Conservation (phyloP, 2,888 invertebrate genomes). For the Torymus texanus region DNA sequence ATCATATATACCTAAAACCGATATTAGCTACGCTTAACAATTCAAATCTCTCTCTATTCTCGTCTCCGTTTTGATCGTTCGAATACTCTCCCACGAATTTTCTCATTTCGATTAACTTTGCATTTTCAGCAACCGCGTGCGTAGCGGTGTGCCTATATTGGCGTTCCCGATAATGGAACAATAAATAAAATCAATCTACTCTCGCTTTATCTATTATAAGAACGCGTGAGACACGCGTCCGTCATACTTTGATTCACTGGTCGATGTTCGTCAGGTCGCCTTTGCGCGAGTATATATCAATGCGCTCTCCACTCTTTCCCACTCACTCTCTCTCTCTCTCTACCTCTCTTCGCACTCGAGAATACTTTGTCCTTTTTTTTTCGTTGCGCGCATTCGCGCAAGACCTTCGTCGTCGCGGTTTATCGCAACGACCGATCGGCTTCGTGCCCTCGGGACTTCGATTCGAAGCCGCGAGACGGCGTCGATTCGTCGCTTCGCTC, state of each 20-base stretch:
- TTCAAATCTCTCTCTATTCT: not conserved
- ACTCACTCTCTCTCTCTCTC: constrained; percentile 25
- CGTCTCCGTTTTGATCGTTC: not conserved
- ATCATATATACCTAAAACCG: constrained; percentile 9
- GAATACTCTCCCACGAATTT: not conserved
- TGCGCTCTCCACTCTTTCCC: not conserved
- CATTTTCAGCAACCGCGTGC: constrained; percentile 11
- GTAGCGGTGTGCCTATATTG: constrained; percentile 23
- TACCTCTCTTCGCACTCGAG: constrained; percentile 18
- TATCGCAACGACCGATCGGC: constrained; percentile 18
- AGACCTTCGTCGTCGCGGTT: constrained; percentile 24
- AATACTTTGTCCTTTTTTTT: constrained; percentile 14
- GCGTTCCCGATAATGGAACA: constrained; percentile 65
- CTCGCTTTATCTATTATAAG: constrained; percentile 60
- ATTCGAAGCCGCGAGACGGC: constrained; percentile 17
- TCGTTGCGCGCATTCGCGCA: constrained; percentile 2
- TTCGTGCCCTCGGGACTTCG: constrained; percentile 2
- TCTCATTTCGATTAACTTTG: constrained; percentile 52
- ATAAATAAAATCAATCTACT: constrained; percentile 75
- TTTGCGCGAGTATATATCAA: constrained; percentile 28
- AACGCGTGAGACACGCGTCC: constrained; percentile 63
- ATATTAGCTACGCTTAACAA: not conserved
- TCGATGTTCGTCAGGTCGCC: constrained; percentile 59
- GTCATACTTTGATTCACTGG: constrained; percentile 64
- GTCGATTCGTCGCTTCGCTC: constrained; percentile 29